Evolutionary conservation across 1,140 invertebrate species (phyloP), one percentile per base, ranked within the genome.

Genomic region (Theocolax elegans): DNA sequence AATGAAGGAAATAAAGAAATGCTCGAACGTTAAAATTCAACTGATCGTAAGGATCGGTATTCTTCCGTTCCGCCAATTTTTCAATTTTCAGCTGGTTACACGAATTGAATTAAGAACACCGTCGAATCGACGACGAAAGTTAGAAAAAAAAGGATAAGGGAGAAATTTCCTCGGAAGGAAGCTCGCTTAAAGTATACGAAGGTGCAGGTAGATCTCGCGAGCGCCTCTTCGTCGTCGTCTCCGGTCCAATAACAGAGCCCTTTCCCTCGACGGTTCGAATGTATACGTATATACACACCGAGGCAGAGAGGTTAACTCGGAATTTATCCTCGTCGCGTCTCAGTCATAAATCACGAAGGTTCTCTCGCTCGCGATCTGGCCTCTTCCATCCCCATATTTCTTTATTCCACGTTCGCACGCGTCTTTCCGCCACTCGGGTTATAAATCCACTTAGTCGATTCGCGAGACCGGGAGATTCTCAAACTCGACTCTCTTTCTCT

Each of bases 391-490:
- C 0, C 48, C 35, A 42, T 54, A 54, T 54, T 65, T 65, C 31
- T 65, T 31, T 64, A 64, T 64, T 38, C 19, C 23, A 4, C 17
- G 1, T 35, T 51, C 10, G 8, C 19, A 19, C 8, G 2, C 19
- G 13, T 19, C 10, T 23, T 46, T 51, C 21, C 46, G 0, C 44
- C 19, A 13, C n/a, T 15, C 10, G 12, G n/a, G 12, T 46, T 31
- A 38, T 64, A 64, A 64, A 64, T 64, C 60, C 31, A 64, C 46
- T 63, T 49, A 64, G 19, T 63, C 40, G 42, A 60, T 46, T 40
- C 27, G n/a, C n/a, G 4, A 17, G 49, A n/a, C n/a, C n/a, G n/a
- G n/a, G n/a, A n/a, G n/a, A n/a, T n/a, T n/a, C n/a, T n/a, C n/a
- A n/a, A n/a, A n/a, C n/a, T n/a, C n/a, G n/a, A n/a, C n/a, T n/a